Evolutionary conservation across 2,888 invertebrate species (phyloP).

Genomic region (Xylophagus ater): DNA sequence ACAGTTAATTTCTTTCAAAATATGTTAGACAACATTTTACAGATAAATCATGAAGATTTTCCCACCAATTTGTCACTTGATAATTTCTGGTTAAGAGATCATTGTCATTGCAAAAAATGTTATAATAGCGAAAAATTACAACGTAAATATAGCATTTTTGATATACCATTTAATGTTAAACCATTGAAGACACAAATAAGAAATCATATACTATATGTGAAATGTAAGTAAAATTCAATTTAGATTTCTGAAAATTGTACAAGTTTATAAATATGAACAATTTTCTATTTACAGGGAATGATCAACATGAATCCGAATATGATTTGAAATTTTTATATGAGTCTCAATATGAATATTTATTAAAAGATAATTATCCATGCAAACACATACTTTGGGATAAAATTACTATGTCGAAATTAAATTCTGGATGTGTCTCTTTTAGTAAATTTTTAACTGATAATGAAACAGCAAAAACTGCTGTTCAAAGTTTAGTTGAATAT

Average conservation of each 20-base stretch:
- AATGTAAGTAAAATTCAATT: slow-evolving; percentile 41
- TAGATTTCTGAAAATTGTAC: slow-evolving; percentile 11
- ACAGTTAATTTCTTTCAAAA: too few relatives aligned
- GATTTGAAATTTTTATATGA: slow-evolving; percentile 40
- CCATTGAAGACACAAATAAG: slow-evolving; percentile 32
- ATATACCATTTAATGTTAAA: slow-evolving; percentile 42
- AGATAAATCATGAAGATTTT: slow-evolving; percentile 12
- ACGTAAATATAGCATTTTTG: slow-evolving; percentile 46
- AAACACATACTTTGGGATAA: slow-evolving; percentile 44
- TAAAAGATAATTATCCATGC: slow-evolving; percentile 22
- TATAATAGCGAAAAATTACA: slow-evolving; percentile 49
- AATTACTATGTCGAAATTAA: slow-evolving; percentile 33
- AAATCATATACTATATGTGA: slow-evolving; percentile 36
- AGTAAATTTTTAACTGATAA: slow-evolving; percentile 42
- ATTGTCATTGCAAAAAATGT: slow-evolving; percentile 46
- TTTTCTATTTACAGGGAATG: slow-evolving; percentile 47
- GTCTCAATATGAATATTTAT: slow-evolving; percentile 8
- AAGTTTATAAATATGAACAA: slow-evolving; percentile 10
- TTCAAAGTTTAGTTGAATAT: slow-evolving; percentile 36
- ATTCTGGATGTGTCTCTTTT: slow-evolving; percentile 37
- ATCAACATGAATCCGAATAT: slow-evolving; percentile 46
- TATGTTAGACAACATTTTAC: slow-evolving; percentile 12
- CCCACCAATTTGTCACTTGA: slow-evolving; percentile 22
- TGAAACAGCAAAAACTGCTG: slow-evolving; percentile 39
- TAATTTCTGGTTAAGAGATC: slow-evolving; percentile 37